Evolutionary conservation across 2,797 vertebrate species (phyloP).

Genomic region (Pogoniulus pusillus): DNA sequence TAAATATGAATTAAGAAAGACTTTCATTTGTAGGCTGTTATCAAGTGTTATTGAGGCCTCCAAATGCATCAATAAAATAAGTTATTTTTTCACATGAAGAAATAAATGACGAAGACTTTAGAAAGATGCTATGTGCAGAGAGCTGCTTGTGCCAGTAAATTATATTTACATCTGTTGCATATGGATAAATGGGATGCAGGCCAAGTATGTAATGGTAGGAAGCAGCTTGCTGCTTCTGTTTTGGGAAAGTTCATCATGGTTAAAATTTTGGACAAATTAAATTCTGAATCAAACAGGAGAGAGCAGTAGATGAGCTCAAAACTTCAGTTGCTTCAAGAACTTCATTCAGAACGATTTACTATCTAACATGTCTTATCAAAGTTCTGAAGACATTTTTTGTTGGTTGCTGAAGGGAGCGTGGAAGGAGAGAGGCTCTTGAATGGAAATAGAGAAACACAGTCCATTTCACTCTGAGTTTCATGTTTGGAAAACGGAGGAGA

Average conservation of each 20-base stretch:
- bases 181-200: conserved; percentile 76
- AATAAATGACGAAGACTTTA: conserved; percentile 71
- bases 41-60: conserved; percentile 47
- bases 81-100: conserved; percentile 69
- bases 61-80: conserved; percentile 56
- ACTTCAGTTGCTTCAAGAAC: conserved; percentile 65
- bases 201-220: conserved; percentile 78
- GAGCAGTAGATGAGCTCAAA: conserved; percentile 61
- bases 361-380: neutral
- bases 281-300: conserved; percentile 72
- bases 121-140: conserved; percentile 75
- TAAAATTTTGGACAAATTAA: conserved; percentile 75
- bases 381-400: neutral
- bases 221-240: conserved; percentile 82
- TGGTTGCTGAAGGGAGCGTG: neutral
- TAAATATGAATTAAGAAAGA: conserved; percentile 25
- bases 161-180: conserved; percentile 80
- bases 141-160: conserved; percentile 75
- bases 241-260: conserved; percentile 78
- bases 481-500: neutral
- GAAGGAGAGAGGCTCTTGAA: neutral
- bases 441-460: neutral
- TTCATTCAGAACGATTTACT: conserved; percentile 61
- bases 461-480: fast-evolving
- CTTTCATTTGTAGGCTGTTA: conserved; percentile 59